Base-by-base conservation (phyloP, 1,140 invertebrate genomes). In the Euwallacea fornicatus region DNA sequence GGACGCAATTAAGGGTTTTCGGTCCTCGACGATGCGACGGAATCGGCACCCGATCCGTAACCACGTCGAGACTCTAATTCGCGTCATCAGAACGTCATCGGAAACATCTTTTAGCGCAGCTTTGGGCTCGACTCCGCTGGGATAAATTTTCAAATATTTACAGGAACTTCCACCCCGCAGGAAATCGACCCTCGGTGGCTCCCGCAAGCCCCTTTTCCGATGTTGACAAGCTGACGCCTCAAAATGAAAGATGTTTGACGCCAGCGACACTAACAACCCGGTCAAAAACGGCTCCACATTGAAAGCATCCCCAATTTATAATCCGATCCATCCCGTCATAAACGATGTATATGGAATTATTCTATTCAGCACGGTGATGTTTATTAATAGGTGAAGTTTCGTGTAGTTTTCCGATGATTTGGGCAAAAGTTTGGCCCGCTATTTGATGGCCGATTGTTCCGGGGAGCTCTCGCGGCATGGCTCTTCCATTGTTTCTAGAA, bases 181-280 rank as follows among this genome's bases (percentile, higher is more conserved):
- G 7, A 56, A 56, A 56, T 56, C 54, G 54, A 56, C 54, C 54
- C 16, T 56, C 10, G 16, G 10, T 15, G 54, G 10, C 54, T 56
- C 54, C 7, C 8, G 6, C 15, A 2, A 56, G 7, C 54, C 11
- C 54, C 16, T n/a, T 15, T 56, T 42, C 44, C 47, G 64, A 46
- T 13, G 60, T n/a, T 75, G 74, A 75, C 72, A 75, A 69, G 66
- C 67, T 73, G 74, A 75, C 74, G 71, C 74, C 65, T 65, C 71
- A 65, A 68, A 74, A 75, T 75, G 69, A 73, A 64, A 64, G 74
- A 75, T 75, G 67, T 69, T 72, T 72, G 73, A 73, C 68, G 71
- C 62, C 55, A 47, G 15, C 71, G 66, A 60, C 64, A 67, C 65
- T 60, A 72, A 72, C 71, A 66, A 74, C 70, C 69, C 71, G 73